Evolutionary conservation across 2,888 invertebrate genomes (phyloP), one percentile per base, ranked within the genome.

Genomic region (Unio pictorum): DNA sequence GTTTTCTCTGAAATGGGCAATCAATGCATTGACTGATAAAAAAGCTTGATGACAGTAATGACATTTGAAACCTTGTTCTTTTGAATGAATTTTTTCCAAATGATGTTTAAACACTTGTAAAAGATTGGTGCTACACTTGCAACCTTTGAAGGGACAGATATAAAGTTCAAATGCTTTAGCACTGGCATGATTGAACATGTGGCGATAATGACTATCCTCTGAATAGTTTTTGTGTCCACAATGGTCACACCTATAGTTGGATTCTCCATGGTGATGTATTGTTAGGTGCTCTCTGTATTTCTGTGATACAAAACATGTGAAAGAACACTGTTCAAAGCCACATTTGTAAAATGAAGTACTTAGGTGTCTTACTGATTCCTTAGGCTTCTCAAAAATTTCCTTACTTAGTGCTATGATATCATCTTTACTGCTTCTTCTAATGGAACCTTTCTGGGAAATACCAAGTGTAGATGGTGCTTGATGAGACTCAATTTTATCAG

Each of bases 51-150:
- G 76, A 64, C 86, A 87, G 34, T 82, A 81, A 23, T 74, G 73
- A 64, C 86, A 87, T 55, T 75, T 79, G 34, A 79, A 76, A 3
- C 71, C 67, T 2, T 70, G 45, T 17, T 81, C 78, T 20, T 78
- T 73, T 30, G 72, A 67, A 61, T 82, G 82, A 61, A 81, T 72
- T 20, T 77, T 72, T 57, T 78, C 69, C 28, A 83, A 74, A 72
- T 87, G 86, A 8, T 76, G 80, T 26, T 71, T 73, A 69, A 82
- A 84, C 64, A 83, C 79, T 28, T 80, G 67, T 0, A 84, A 55
- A 26, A 85, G 69, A 66, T 87, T 87, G 3, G 84, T 81, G 17
- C 81, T 83, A 68, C 81, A 87, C 61, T 79, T 79, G 64, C 86
- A 87, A 4, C 75, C 79, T 26, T 73, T 72, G 18, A 82, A 72